Conservation (phyloP, 1,140 invertebrate species). For the Chrysopa pallens region DNA sequence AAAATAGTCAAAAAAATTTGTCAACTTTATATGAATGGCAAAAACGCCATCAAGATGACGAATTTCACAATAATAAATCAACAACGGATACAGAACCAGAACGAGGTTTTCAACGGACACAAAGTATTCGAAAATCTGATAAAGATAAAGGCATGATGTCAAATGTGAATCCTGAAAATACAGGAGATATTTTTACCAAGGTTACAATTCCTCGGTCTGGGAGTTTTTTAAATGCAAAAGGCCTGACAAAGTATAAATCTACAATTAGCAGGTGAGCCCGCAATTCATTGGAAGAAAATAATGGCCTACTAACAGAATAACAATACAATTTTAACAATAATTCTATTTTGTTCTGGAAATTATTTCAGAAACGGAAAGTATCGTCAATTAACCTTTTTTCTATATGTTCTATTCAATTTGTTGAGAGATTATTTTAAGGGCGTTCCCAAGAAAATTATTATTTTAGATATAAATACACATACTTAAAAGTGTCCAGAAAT, state of each 20-base stretch:
- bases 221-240: slow-evolving; percentile 64
- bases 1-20: background rate
- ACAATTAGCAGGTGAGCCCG: slow-evolving; percentile 33
- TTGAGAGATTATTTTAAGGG: no score
- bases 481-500: no score
- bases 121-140: background rate
- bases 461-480: no score
- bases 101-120: slow-evolving; percentile 12
- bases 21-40: slow-evolving; percentile 6
- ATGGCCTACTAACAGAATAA: no score
- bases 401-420: no score
- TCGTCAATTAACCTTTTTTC: no score
- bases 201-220: slow-evolving; percentile 66
- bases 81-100: slow-evolving; percentile 1
- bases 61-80: slow-evolving; percentile 13
- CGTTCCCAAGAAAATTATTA: no score
- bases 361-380: no score
- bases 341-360: no score
- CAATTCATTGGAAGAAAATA: no score
- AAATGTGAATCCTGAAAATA: slow-evolving; percentile 22
- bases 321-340: no score
- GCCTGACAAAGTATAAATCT: slow-evolving; percentile 45
- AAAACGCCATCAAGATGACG: slow-evolving; percentile 18
- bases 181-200: slow-evolving; percentile 61
- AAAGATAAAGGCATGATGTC: slow-evolving; percentile 2